Base-by-base conservation (phyloP, 37 sponge, comb jelly and placozoan genomes). In the Cliona cf. orientalis region DNA sequence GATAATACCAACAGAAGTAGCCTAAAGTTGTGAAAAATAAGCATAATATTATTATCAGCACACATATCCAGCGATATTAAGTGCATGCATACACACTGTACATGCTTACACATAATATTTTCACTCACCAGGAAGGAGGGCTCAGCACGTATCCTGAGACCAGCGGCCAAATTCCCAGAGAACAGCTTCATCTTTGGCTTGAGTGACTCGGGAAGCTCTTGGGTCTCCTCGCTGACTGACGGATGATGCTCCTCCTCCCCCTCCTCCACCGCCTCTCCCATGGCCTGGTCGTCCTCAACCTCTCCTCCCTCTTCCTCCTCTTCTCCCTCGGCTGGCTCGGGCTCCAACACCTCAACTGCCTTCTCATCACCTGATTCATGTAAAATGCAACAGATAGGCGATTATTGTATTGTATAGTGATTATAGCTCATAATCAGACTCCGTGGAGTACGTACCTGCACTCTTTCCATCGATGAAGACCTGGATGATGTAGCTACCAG, bases 401-500 rank as follows among this genome's bases (percentile, higher is more conserved):
- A 19, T 19, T 49, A 49, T 19, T 19, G 55, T 7, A 25, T 25
- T n/a, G 6, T n/a, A 12, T 62, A 25, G 28, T 28, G 6, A 12
- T 62, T 25, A 19, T 12, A 62, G 6, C 63, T 25, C 63, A 62
- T 62, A 25, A 62, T 25, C 6, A 62, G 7, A 25, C 63, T 25
- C 26, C 21, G 11, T 25, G 63, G 23, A 9, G 6, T 38, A 11
- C 57, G 34, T 67, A 84, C 97, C 97, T 56, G 93, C 46, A 19
- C 61, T 26, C 11, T 69, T 72, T 1, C 94, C 94, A 58, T 98
- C 99, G 75, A 98, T 80, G 69, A 73, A 84, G 32, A 98, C 63
- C 46, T 87, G 80, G 2, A 98, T 86, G 23, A 83, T 37, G 87
- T 95, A 98, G 17, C 32, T 71, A 35, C 99, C 99, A 58, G 84